A percentile compares a stretch with the other conserved stretches of the same genome.
Conservation (phyloP, 2,888 invertebrate genomes). For the Rhagonycha fulva region DNA sequence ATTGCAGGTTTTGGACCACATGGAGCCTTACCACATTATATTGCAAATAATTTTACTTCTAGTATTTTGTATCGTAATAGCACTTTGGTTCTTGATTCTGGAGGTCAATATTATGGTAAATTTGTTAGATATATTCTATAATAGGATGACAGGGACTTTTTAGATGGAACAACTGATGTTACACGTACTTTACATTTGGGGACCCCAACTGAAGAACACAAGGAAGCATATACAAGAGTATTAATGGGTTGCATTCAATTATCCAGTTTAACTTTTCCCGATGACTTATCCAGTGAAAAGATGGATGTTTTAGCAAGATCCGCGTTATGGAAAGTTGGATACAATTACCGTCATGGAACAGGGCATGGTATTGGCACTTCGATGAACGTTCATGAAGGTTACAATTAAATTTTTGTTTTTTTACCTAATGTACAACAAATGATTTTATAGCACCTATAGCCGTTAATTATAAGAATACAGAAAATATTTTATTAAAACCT, state of each 20-base stretch:
- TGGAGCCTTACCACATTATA: conserved; percentile 87
- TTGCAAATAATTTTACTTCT: conserved; percentile 70
- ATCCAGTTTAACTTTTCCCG: conserved; percentile 74
- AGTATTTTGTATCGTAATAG: conserved; percentile 71
- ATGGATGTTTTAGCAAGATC: conserved; percentile 79
- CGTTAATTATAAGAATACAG: conserved; percentile 65
- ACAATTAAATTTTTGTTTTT: not conserved
- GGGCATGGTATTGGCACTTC: conserved; percentile 89
- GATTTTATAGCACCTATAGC: conserved; percentile 70
- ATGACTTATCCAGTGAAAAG: conserved; percentile 68
- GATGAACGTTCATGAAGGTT: conserved; percentile 75
- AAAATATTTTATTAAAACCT: conserved; percentile 65
- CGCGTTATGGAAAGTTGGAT: conserved; percentile 80
- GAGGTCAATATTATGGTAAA: conserved; percentile 86
- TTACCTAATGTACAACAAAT: not conserved
- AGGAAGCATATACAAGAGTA: conserved; percentile 83
- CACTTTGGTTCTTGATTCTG: conserved; percentile 89
- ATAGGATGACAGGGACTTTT: conserved; percentile 6
- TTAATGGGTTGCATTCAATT: conserved; percentile 76
- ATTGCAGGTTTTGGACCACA: conserved; percentile 87
- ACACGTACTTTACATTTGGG: conserved; percentile 90
- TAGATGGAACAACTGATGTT: conserved; percentile 91
- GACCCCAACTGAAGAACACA: conserved; percentile 70
- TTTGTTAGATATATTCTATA: conserved; percentile 17
- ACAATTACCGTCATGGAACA: conserved; percentile 90